Evolutionary conservation across 2,888 invertebrate species (phyloP).

Genomic region (Lepeophtheirus nordmannii): DNA sequence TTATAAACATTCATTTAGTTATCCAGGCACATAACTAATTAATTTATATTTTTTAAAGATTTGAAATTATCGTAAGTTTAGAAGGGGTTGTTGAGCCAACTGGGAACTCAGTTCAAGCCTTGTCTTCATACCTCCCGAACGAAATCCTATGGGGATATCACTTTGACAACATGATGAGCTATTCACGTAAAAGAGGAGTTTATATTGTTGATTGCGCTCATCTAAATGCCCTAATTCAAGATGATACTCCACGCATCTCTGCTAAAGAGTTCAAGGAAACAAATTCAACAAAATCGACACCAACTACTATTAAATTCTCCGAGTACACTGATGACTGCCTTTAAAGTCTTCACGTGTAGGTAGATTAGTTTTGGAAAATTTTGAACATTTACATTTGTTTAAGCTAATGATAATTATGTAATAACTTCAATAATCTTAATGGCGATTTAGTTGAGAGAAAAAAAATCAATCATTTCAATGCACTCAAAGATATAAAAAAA

Average conservation of each 20-base stretch:
- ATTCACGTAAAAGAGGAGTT: constrained; percentile 46
- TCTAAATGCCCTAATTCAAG: constrained; percentile 82
- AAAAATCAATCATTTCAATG: too few relatives aligned
- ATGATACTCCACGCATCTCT: constrained; percentile 77
- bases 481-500: too few relatives aligned
- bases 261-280: constrained; percentile 56
- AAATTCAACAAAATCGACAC: constrained; percentile 24
- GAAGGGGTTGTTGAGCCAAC: constrained; percentile 43
- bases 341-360: background rate
- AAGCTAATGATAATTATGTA: too few relatives aligned
- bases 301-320: constrained; percentile 14
- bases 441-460: too few relatives aligned
- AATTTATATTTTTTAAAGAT: constrained; percentile 33
- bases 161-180: constrained; percentile 28
- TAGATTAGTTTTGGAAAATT: too few relatives aligned
- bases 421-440: too few relatives aligned
- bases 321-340: background rate
- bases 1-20: background rate
- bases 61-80: constrained; percentile 88
- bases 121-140: constrained; percentile 62
- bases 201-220: constrained; percentile 74
- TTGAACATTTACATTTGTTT: too few relatives aligned
- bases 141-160: constrained; percentile 73
- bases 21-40: background rate
- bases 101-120: constrained; percentile 41